Conservation (phyloP, 1,140 invertebrate species). For the Atta texana region DNA sequence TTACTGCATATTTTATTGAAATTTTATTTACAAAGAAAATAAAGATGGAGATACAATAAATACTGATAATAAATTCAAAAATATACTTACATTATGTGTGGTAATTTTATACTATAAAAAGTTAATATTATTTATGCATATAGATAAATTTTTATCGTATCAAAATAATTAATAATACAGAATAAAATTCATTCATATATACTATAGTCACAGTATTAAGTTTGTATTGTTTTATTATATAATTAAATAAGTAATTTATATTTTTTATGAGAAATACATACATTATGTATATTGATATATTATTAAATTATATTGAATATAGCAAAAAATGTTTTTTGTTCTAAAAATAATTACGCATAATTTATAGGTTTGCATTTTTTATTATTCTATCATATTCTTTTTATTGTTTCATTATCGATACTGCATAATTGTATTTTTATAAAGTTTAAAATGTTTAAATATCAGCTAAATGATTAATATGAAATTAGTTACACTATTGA, state of each 20-base stretch:
- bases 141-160: not conserved
- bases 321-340: not conserved
- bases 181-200: not conserved
- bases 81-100: not conserved
- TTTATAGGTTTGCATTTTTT: slow-evolving; percentile 1
- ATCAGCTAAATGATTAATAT: not conserved
- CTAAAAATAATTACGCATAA: not conserved
- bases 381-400: too few species aligned
- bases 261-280: slow-evolving; percentile 1
- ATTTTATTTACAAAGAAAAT: not conserved
- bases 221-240: not conserved
- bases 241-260: not conserved
- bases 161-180: not conserved
- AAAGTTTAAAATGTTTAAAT: not conserved
- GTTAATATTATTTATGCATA: not conserved
- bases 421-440: slow-evolving; percentile 17
- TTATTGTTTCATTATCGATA: not conserved
- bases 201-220: not conserved
- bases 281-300: not conserved
- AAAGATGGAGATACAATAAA: not conserved
- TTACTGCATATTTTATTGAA: not conserved
- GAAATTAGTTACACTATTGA: slow-evolving; percentile 14
- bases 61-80: not conserved
- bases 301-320: not conserved
- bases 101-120: too few species aligned